Percentiles rank a stretch among this genome's conserved stretches.
Evolutionary conservation across 92 coral and sea anemone genomes (phyloP).

Genomic region (Diadumene lineata): DNA sequence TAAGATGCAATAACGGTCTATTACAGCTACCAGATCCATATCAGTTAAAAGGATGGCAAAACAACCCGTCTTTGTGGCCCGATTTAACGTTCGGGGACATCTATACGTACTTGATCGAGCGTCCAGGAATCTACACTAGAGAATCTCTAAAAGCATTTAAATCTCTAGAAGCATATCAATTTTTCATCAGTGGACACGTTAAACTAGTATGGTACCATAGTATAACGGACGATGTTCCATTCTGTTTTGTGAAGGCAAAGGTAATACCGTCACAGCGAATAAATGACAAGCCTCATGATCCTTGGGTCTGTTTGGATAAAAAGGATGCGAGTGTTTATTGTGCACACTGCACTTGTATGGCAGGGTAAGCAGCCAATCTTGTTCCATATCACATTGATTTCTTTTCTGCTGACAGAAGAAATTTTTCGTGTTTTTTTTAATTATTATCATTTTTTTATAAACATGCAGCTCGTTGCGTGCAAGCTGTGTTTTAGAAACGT

Average conservation of each 20-base stretch:
- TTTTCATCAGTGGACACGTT: constrained; percentile 47
- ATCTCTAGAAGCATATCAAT: constrained; percentile 41
- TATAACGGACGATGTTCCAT: background rate
- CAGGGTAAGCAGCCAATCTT: constrained; percentile 44
- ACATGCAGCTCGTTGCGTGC: background rate
- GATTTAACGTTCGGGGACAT: constrained; percentile 41
- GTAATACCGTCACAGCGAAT: constrained; percentile 63
- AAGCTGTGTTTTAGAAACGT: background rate
- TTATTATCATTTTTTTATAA: too few species aligned
- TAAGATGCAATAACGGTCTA: too few species aligned
- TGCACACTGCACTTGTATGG: constrained; percentile 59
- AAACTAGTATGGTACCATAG: constrained; percentile 19
- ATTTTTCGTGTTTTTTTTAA: background rate
- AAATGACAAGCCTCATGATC: constrained; percentile 24
- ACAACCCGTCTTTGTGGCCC: constrained; percentile 43
- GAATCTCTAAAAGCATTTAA: constrained; percentile 44
- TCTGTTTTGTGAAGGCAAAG: constrained; percentile 33
- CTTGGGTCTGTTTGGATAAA: constrained; percentile 37
- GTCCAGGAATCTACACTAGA: constrained; percentile 42
- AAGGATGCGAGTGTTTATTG: constrained; percentile 29
- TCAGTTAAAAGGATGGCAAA: too few species aligned
- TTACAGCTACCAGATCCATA: too few species aligned
- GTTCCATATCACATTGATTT: background rate
- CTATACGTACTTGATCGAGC: constrained; percentile 34
- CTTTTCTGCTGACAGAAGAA: background rate